Evolutionary conservation across 2,888 invertebrate species (phyloP), one percentile per base, ranked within the genome.

Genomic region (Drosophila hamatofila): DNA sequence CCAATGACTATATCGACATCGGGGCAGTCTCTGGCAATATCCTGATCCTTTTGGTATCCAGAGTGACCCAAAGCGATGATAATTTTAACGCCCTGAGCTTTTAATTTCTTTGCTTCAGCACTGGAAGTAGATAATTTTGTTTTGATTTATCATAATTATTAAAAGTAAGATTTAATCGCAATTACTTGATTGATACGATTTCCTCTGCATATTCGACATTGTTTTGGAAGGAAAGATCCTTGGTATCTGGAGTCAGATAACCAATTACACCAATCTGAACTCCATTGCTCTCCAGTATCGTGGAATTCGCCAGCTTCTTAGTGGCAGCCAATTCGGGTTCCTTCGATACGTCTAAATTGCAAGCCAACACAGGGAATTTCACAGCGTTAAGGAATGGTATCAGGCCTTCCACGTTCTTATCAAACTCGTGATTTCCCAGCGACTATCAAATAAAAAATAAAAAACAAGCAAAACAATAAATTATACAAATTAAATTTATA

Each of bases 361-460:
- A 94, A 4, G 96, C 95, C 4, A 98, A 93, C 2, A 97, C 94
- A 0, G 97, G 97, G 74, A 96, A 96, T 0, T 94, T 94, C 5
- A 95, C 93, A 60, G 94, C 94, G 60, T 95, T 93, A 23, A 98
- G 93, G 89, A 96, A 98, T 0, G 97, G 96, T 21, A 95, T 93
- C 23, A 98, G 92, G 8, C 97, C 97, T 1, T 93, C 93, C 0
- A 96, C 94, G 5, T 96, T 96, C 72, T 96, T 95, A 93, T 98
- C 98, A 89, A 98, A 97, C 93, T 98, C 98, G 92, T 98, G 98
- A 91, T 98, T 98, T 35, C 98, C 98, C 75, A 98, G 93, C 14
- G 96, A 96, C 98, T 98, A 23, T 7, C n/a, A 18, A 12, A 8
- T 4, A 3, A 44, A 18, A 0, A 5, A 18, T n/a, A 42, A 12